Conservation (phyloP, 2,113 vertebrate species). For the Dipodomys ordii region DNA sequence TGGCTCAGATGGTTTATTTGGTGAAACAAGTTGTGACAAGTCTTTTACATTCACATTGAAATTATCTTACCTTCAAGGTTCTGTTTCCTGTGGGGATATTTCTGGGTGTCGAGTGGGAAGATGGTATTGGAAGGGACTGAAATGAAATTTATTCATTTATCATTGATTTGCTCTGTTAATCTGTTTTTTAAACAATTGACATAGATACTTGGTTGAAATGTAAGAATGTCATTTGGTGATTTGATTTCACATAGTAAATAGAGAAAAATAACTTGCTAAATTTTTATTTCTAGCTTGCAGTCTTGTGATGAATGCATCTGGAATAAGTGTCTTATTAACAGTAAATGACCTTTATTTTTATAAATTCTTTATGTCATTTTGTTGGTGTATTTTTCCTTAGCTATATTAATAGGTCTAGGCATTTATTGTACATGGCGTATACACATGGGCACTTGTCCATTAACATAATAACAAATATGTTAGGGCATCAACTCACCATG, state of each 20-base stretch:
- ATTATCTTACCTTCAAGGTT: not conserved
- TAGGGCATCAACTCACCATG: not conserved
- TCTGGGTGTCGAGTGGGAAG: constrained; percentile 11
- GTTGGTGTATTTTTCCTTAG: not conserved
- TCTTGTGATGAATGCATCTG: not conserved
- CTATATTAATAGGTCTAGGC: not conserved
- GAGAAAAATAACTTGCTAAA: not conserved
- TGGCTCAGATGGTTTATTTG: not conserved
- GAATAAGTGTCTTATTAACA: not conserved
- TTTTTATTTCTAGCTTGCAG: not conserved
- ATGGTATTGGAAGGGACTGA: not conserved
- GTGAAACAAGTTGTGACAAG: constrained; percentile 3
- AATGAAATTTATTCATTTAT: constrained; percentile 33
- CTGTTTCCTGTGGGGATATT: constrained; percentile 10
- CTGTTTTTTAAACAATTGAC: not conserved
- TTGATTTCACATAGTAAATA: not conserved
- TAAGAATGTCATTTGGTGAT: not conserved
- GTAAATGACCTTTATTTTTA: not conserved
- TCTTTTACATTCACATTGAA: constrained; percentile 40
- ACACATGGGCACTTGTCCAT: not conserved
- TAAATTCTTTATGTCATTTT: not conserved
- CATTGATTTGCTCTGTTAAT: not conserved
- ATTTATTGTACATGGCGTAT: not conserved
- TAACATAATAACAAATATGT: not conserved
- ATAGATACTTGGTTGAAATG: not conserved